Evolutionary conservation across 2,113 vertebrate species (phyloP), one percentile per base, ranked within the genome.

Genomic region (Dascyllus trimaculatus): DNA sequence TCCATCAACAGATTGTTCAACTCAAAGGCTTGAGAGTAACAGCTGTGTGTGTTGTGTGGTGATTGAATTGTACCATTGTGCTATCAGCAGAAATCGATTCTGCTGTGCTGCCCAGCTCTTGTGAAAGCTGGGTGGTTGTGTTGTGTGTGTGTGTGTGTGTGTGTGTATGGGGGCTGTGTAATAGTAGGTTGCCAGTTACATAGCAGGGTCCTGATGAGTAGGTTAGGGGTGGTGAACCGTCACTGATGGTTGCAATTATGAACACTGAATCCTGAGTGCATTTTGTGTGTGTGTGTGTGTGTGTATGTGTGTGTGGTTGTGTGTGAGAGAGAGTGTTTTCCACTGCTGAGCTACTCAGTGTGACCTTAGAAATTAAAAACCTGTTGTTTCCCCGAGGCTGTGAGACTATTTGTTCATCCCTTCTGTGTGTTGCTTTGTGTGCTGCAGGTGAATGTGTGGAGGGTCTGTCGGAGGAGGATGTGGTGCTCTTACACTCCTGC

Each of bases 401-500:
- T 25, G 15, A 4, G 4, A 21, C 2, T 48, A 3, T 43, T 35
- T 68, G 57, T 67, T 56, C 14, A 46, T 25, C 11, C 56, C 21
- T 45, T 74, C 11, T 80, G 6, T 60, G 51, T 68, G 52, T 61
- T 54, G 40, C 25, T 78, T 58, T 87, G 68, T 59, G 57, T 84
- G 40, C 58, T 73, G 2, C 75, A 98, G 98, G 97, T 59, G 97
- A 99, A 79, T 95, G 95, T 49, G 96, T 98, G 26, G 97, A 99
- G 89, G 98, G 98, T 3, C 91, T 98, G 87, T 95, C 95, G 0
- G 96, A 98, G 75, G 95, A 98, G 74, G 97, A 99, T 64, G 95
- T 98, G 78, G 94, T 99, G 38, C 94, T 99, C 69, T 89, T 99
- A 29, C 97, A 98, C 88, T 99, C 98, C 51, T 99, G 97, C 88